Base-by-base conservation (phyloP, 2,113 vertebrate genomes). In the Corythaeola cristata region DNA sequence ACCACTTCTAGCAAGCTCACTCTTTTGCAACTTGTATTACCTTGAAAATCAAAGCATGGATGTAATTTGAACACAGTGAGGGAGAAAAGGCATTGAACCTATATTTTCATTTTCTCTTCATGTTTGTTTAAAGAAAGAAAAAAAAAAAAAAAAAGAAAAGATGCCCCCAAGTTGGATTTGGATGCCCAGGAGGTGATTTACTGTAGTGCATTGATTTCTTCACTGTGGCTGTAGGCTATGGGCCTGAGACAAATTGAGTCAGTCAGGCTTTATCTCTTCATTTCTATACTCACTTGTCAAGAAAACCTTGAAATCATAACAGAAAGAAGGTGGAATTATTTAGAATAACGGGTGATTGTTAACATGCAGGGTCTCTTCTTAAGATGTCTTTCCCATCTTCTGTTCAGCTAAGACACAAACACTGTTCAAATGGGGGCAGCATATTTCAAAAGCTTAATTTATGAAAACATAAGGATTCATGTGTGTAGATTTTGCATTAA, bases 221-320 rank as follows among this genome's bases (percentile, higher is more conserved):
- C 45, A 26, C 6, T 90, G 60, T 93, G 74, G 59, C 74, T 74
- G 47, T 68, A 68, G 60, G 47, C 81, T 94, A 62, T 52, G 15
- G 60, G 12, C 30, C 28, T 66, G 77, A 97, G 80, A 96, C 47
- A 96, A 96, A 96, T 85, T 86, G 94, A 94, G 50, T 88, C 85
- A 55, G 58, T 95, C 82, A 71, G 53, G 45, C 16, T 89, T 96
- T 92, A 72, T 77, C 63, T 97, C 63, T 95, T 78, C 33, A 81
- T 85, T 96, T 90, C 67, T 85, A 4, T 75, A 72, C n/a, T 85
- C 66, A 16, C 76, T 94, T 97, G 63, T 95, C 92, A 93, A 74
- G 32, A 73, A 96, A 89, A 69, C 23, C 68, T 89, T 86, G 28
- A 60, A 94, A 88, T 80, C 75, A 87, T 60, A 84, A 37, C 17